Conservation (phyloP, 2,888 invertebrate species). For the Nineta flava region DNA sequence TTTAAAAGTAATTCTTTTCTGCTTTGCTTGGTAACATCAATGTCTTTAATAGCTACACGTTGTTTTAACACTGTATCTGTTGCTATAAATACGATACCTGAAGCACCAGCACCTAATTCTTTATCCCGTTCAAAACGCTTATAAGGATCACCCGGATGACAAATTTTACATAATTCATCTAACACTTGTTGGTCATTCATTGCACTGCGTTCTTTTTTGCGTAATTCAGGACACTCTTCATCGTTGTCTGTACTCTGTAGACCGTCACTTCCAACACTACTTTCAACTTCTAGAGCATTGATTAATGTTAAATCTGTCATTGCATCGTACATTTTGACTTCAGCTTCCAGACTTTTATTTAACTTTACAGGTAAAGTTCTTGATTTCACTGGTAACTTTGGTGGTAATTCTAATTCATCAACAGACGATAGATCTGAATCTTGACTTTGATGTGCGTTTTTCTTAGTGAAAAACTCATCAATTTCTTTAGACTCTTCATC, state of each 20-base stretch:
- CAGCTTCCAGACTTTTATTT: not conserved
- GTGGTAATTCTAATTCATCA: constrained; percentile 2
- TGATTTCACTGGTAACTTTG: constrained; percentile 3
- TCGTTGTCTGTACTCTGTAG: constrained; percentile 24
- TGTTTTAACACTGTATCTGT: constrained; percentile 54
- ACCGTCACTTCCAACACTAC: constrained; percentile 26
- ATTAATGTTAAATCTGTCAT: not conserved
- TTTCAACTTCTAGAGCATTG: constrained; percentile 16
- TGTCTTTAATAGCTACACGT: constrained; percentile 89
- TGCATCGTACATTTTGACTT: constrained; percentile 1
- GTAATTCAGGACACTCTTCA: constrained; percentile 35
- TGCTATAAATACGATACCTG: constrained; percentile 83
- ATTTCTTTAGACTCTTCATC: constrained; percentile 72
- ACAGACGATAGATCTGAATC: constrained; percentile 16
- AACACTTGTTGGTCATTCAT: constrained; percentile 61
- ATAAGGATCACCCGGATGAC: constrained; percentile 68
- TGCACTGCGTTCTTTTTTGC: constrained; percentile 39
- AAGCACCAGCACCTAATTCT: constrained; percentile 84
- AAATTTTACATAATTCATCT: constrained; percentile 58
- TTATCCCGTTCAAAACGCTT: constrained; percentile 61
- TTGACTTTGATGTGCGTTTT: constrained; percentile 54
- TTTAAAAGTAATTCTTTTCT: constrained; percentile 92
- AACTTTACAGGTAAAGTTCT: constrained; percentile 2
- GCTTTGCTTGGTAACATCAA: constrained; percentile 86
- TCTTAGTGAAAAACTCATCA: constrained; percentile 56